Conservation (phyloP, 2,113 vertebrate species). For the Falco punctatus region DNA sequence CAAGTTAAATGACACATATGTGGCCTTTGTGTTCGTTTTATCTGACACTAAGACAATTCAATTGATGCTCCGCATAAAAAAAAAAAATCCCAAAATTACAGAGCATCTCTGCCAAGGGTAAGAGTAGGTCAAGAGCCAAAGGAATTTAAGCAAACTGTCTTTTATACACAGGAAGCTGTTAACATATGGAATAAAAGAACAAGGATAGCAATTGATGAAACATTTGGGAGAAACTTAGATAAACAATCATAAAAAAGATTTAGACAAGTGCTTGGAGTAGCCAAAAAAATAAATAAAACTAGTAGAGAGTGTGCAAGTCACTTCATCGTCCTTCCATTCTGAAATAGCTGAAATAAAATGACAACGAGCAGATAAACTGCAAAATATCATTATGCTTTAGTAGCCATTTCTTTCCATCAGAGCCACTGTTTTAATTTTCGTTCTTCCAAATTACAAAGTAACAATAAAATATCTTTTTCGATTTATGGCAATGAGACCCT, state of each 20-base stretch:
- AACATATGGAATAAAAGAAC: constrained; percentile 64
- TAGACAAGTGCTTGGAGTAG: constrained; percentile 47
- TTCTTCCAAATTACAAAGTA: constrained; percentile 67
- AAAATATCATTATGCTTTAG: constrained; percentile 69
- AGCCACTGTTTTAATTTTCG: constrained; percentile 67
- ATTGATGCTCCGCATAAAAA: background rate
- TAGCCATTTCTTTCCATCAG: constrained; percentile 58
- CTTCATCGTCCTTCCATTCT: constrained; percentile 48
- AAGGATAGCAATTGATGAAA: constrained; percentile 56
- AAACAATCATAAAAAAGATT: constrained; percentile 66
- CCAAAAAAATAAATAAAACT: constrained; percentile 60
- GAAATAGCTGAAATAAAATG: constrained; percentile 63
- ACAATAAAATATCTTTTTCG: constrained; percentile 29
- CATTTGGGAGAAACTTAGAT: constrained; percentile 64
- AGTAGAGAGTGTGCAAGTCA: background rate
- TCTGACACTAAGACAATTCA: constrained; percentile 58
- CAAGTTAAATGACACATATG: constrained; percentile 44
- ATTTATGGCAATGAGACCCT: background rate
- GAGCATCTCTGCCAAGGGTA: constrained; percentile 54
- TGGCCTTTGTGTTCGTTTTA: constrained; percentile 56
- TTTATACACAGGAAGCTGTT: constrained; percentile 63
- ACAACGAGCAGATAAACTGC: constrained; percentile 60
- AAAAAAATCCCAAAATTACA: constrained; percentile 17
- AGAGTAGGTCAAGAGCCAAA: constrained; percentile 63
- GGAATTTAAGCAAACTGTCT: constrained; percentile 64